These are phyloP conservation scores for Eulacestoma nigropectus DNA, from an alignment of 2,113 vertebrate species.

Conservation along the genomic window DNA sequence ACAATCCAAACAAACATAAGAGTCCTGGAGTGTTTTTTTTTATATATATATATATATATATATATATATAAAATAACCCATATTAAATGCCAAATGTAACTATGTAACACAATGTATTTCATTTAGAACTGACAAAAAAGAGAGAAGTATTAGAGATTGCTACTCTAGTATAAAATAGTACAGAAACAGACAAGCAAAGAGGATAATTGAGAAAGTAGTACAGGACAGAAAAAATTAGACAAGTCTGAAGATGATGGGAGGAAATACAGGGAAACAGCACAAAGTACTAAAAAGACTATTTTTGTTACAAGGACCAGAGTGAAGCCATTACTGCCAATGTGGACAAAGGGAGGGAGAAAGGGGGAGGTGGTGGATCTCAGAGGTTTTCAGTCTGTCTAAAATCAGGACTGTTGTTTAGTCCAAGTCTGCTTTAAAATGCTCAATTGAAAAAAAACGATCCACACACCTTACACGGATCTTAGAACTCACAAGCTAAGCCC, in stretches of 20 bases:
- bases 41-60: no score
- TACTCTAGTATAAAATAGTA: background rate
- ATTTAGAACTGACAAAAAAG: background rate
- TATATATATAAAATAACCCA: no score
- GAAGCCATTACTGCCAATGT: background rate
- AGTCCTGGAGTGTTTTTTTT: background rate
- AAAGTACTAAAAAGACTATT: background rate
- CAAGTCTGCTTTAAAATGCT: background rate
- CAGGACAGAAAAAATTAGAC: background rate
- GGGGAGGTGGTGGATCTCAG: fast-evolving
- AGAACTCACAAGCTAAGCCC: background rate
- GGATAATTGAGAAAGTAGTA: background rate
- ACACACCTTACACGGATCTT: background rate
- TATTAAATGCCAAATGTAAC: background rate
- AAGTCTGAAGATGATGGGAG: background rate
- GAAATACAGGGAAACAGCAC: background rate
- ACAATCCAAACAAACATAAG: background rate
- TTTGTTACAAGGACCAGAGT: background rate
- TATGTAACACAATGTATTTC: background rate
- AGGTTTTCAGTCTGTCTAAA: background rate
- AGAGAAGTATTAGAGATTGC: background rate
- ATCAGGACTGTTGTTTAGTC: background rate
- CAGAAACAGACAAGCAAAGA: background rate
- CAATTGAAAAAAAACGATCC: background rate
- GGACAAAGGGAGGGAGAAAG: background rate